Evolutionary conservation across 1,140 invertebrate species (phyloP).

Genomic region (Batillaria attramentaria): DNA sequence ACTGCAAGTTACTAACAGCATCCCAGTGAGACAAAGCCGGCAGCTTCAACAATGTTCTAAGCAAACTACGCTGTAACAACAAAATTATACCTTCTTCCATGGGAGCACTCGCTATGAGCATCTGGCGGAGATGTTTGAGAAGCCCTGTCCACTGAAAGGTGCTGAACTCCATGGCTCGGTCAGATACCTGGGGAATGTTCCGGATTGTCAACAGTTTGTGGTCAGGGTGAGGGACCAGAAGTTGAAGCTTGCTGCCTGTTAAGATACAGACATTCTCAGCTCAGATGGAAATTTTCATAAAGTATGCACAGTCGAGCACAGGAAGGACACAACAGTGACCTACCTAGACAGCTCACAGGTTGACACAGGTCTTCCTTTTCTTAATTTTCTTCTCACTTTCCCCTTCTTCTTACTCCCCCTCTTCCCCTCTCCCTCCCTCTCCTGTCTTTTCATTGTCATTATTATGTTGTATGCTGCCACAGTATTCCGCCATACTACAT

Average conservation of each 20-base stretch:
- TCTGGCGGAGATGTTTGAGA: constrained; percentile 69
- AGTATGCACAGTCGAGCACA: background rate
- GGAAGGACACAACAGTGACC: background rate
- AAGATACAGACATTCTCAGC: background rate
- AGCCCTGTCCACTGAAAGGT: constrained; percentile 69
- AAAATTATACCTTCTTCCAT: constrained; percentile 72
- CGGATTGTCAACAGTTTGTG: constrained; percentile 68
- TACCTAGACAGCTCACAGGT: background rate
- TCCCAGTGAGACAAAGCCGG: no score
- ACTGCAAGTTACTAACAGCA: no score
- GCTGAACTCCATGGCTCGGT: constrained; percentile 64
- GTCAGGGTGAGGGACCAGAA: constrained; percentile 65
- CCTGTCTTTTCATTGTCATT: no score
- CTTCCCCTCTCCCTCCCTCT: no score
- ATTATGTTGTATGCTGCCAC: no score
- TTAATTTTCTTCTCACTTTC: background rate
- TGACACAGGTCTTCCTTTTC: background rate
- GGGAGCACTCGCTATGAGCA: constrained; percentile 69
- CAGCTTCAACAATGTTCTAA: no score
- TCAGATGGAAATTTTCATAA: no score
- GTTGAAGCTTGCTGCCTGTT: constrained; percentile 65
- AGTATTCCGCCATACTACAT: no score
- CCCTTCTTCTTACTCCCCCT: no score
- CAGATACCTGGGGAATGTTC: constrained; percentile 70
- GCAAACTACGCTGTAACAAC: no score